Evolutionary conservation across 2,113 vertebrate genomes (phyloP).

Genomic region (Thomomys bottae): DNA sequence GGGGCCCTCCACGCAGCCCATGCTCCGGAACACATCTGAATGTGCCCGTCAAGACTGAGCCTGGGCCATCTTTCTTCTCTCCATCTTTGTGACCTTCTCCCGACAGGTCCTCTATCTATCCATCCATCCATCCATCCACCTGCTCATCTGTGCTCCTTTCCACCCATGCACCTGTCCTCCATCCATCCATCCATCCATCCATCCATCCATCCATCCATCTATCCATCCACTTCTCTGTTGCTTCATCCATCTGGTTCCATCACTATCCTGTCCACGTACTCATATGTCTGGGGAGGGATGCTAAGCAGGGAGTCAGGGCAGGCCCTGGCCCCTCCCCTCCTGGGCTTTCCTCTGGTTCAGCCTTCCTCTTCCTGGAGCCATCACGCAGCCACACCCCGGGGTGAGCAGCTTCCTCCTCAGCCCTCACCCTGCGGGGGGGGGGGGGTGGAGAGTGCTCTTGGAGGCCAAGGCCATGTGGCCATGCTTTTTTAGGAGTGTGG

Average conservation of each 20-base stretch:
- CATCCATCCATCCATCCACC: rapidly evolving
- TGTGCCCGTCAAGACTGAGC: no score
- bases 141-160: no score
- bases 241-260: not conserved
- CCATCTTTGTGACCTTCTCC: not conserved
- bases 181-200: not conserved
- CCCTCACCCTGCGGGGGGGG: not conserved
- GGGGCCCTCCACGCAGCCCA: not conserved
- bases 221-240: no score
- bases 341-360: not conserved
- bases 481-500: not conserved
- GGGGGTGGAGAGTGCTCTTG: not conserved
- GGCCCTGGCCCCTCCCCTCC: not conserved
- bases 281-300: not conserved
- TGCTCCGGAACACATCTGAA: not conserved
- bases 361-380: not conserved
- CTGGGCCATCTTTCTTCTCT: no score
- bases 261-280: no score
- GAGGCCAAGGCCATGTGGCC: not conserved
- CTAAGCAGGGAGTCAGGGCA: not conserved
- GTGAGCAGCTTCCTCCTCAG: not conserved
- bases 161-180: rapidly evolving
- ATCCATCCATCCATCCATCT: not conserved
- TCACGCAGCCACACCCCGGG: not conserved
- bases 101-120: not conserved